These are phyloP conservation scores for Drosophila quasianomalipes DNA, from an alignment of 2,888 invertebrate genomes.

Conservation along the genomic window DNA sequence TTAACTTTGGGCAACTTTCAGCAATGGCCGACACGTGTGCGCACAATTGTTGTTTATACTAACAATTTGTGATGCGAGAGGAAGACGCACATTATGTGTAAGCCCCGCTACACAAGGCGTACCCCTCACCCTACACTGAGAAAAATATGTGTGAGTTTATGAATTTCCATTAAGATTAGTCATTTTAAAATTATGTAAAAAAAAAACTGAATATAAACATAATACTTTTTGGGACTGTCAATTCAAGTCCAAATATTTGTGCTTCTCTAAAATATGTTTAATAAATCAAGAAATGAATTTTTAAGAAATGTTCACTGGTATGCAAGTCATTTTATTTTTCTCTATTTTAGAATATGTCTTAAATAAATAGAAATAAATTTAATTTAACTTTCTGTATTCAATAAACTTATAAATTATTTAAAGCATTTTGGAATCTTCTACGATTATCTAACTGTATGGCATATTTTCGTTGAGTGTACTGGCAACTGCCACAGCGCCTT, in stretches of 20 bases:
- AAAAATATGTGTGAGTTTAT: not conserved
- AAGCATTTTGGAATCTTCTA: not conserved
- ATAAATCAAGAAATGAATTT: not conserved
- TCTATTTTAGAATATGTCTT: too few relatives aligned
- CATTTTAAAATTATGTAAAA: not conserved
- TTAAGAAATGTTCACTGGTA: fast-evolving
- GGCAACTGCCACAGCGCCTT: conserved; percentile 32
- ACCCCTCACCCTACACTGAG: not conserved
- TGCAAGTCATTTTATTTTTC: not conserved
- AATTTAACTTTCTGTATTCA: too few relatives aligned
- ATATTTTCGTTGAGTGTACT: conserved; percentile 1
- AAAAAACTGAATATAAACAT: not conserved
- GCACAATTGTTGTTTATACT: conserved; percentile 84
- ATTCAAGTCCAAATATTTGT: not conserved
- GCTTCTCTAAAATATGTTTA: not conserved
- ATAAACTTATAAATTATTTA: not conserved
- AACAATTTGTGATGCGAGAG: conserved; percentile 81
- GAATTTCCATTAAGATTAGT: not conserved
- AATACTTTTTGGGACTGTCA: not conserved
- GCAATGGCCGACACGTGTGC: conserved; percentile 79
- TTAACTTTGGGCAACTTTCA: conserved; percentile 35
- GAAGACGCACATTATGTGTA: conserved; percentile 64
- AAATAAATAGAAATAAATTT: not conserved
- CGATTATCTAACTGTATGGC: not conserved
- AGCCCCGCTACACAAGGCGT: not conserved